Percentiles rank a stretch among this genome's conserved stretches.
Conservation (phyloP, 2,113 vertebrate genomes). For the Tringa solitaria region DNA sequence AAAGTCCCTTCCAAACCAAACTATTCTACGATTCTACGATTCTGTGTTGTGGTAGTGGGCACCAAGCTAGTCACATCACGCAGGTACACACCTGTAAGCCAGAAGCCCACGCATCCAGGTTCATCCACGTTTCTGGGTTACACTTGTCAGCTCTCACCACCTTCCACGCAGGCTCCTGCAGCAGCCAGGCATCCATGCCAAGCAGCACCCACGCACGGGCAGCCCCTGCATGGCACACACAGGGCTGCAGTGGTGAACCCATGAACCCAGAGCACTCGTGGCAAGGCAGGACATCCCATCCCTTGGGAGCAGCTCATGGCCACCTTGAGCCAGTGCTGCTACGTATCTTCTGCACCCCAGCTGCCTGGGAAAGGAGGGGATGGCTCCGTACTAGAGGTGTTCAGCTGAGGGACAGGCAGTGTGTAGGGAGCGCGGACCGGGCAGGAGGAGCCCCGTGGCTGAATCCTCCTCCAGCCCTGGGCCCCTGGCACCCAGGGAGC, state of each 20-base stretch:
- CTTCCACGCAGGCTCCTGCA: fast-evolving
- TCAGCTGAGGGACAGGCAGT: neutral
- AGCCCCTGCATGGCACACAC: neutral
- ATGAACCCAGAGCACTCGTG: fast-evolving
- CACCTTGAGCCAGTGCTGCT: neutral
- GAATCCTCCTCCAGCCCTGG: neutral
- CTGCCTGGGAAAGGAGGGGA: neutral
- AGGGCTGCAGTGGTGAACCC: neutral
- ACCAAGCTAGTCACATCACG: neutral
- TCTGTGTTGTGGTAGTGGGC: fast-evolving
- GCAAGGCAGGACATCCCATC: fast-evolving
- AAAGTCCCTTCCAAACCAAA: neutral
- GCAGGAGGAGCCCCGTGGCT: neutral
- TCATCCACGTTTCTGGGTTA: neutral
- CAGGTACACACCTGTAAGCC: fast-evolving
- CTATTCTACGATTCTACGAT: neutral
- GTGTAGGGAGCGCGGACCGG: neutral
- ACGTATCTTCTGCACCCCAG: neutral
- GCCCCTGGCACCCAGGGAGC: neutral
- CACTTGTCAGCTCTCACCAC: neutral
- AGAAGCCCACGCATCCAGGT: neutral
- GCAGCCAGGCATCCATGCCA: fast-evolving
- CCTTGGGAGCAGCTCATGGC: neutral
- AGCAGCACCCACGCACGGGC: fast-evolving
- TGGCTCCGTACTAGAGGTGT: neutral